Evolutionary conservation across 2,113 vertebrate species (phyloP).

Genomic region (Loxodonta africana): DNA sequence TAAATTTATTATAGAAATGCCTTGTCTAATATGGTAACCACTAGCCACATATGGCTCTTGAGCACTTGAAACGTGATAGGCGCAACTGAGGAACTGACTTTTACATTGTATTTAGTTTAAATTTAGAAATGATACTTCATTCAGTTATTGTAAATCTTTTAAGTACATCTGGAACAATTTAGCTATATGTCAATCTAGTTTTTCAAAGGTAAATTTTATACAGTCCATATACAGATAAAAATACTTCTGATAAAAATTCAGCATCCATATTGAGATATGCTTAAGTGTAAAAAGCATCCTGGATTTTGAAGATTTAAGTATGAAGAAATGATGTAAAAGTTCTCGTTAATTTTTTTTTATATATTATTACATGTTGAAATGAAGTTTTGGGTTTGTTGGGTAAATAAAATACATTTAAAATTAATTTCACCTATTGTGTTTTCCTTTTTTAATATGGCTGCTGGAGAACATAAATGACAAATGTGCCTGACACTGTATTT

Average conservation of each 20-base stretch:
- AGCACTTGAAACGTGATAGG: not conserved
- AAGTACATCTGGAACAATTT: slow-evolving; percentile 2
- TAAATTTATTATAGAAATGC: not conserved
- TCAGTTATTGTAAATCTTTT: not conserved
- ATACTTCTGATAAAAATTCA: slow-evolving; percentile 29
- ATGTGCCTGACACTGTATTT: not conserved
- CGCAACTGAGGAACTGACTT: not conserved
- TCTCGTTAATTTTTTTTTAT: not conserved
- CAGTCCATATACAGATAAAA: not conserved
- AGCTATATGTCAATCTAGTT: not conserved
- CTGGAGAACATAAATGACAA: not conserved
- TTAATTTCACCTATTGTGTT: not conserved
- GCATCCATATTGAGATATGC: not conserved
- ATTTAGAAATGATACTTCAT: not conserved
- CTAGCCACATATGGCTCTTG: not conserved
- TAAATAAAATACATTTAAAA: slow-evolving; percentile 1
- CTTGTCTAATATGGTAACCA: not conserved
- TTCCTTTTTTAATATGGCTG: not conserved
- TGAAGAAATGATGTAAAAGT: not conserved
- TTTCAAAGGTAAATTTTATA: not conserved
- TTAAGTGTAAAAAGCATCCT: not conserved
- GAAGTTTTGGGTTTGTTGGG: not conserved
- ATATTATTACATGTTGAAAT: not conserved
- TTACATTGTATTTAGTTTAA: not conserved
- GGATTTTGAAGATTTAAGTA: not conserved